Percentiles rank a stretch among this genome's conserved stretches.
phyloP scores from a whole-genome alignment of 2,113 vertebrate species.

The Isichthys henryi region DNA sequence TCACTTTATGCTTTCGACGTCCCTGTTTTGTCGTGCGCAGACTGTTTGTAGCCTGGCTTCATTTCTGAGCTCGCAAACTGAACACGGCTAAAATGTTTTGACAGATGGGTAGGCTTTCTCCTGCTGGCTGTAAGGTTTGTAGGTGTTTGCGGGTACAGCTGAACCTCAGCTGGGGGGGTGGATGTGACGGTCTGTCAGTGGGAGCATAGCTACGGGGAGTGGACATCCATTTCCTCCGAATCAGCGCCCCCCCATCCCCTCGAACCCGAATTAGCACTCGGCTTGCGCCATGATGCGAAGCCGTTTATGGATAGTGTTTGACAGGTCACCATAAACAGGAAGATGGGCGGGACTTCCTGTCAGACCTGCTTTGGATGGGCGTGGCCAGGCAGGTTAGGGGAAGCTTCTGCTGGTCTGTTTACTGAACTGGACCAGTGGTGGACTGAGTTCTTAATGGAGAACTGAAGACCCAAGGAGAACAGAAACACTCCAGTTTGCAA shows the following conservation, averaged over 20 bases:
- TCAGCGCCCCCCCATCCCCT: neutral
- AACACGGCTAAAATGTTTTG: neutral
- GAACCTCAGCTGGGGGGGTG: neutral
- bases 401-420: neutral
- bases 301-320: neutral
- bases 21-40: neutral
- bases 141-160: neutral
- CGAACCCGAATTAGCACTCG: slow-evolving; percentile 1
- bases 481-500: neutral
- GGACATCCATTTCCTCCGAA: neutral
- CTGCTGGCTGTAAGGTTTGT: neutral
- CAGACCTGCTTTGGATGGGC: neutral
- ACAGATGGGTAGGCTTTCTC: neutral
- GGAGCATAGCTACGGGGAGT: neutral
- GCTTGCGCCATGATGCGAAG: neutral
- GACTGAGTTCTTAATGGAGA: neutral
- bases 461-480: neutral
- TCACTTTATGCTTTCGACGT: neutral
- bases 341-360: neutral
- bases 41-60: neutral
- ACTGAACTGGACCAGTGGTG: neutral
- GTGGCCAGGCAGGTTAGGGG: neutral
- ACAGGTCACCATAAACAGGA: slow-evolving; percentile 9
- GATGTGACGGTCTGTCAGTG: neutral
- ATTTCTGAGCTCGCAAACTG: neutral